Base-by-base conservation (phyloP, 2,888 invertebrate genomes). In the Cheilosia pagana region DNA sequence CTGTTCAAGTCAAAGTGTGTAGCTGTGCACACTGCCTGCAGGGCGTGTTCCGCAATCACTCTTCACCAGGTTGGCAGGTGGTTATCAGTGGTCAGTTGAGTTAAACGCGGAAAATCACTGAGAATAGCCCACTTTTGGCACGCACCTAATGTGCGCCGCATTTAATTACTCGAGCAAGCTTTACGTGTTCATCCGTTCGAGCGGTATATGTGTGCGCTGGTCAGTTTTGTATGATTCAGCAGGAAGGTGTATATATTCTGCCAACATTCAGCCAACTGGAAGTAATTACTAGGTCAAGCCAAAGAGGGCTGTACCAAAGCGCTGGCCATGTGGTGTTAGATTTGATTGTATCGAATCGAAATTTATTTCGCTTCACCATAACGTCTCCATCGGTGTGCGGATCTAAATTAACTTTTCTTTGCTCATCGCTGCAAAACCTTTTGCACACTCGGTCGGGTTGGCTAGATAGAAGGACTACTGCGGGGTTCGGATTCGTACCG, bases 41-140 rank as follows among this genome's bases (percentile, higher is more conserved):
- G 68, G 85, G 85, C 81, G 85, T 85, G 67, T 48, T 71, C 19
- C 16, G 75, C 60, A 75, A 85, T 85, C 85, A 85, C 70, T 85
- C 85, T 85, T 52, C 52, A 31, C 50, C 59, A 21, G 39, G 55
- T 50, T 85, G 85, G 81, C 85, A 85, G 81, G 75, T 85, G 81
- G 70, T 71, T 85, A 85, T 85, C 85, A 85, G 70, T 83, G 77
- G 72, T 85, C 65, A 71, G 85, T 85, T 81, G 65, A 35, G 81
- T 79, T 81, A 85, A 85, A 85, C 81, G 85, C 85, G 74, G 85
- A 79, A 85, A 85, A 85, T 85, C 70, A 85, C 60, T 60, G 74
- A 71, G 81, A 39, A 81, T 59, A 81, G 65, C 85, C 85, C 85
- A 81, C 70, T 79, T 85, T 67, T 81, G 70, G 85, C 85, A 85